phyloP scores from a whole-genome alignment of 2,888 invertebrate genomes.

The Dynastes maya region DNA sequence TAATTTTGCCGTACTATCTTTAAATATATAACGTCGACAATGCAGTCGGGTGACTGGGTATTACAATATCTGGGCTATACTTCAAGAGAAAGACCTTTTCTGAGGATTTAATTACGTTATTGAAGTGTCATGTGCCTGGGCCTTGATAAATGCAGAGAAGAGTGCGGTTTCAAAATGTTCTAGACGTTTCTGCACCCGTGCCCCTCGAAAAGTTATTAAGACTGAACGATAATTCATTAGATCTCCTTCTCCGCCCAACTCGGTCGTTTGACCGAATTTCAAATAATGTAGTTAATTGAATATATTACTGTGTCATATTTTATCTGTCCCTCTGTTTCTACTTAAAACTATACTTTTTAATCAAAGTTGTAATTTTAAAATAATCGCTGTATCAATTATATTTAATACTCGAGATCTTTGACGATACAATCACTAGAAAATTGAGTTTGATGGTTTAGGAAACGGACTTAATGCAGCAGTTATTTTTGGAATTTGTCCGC shows the following conservation, averaged over 20 bases:
- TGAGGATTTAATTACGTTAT: slow-evolving; percentile 71
- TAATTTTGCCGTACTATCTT: slow-evolving; percentile 57
- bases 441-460: no score
- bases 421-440: no score
- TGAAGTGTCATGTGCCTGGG: slow-evolving; percentile 70
- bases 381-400: no score
- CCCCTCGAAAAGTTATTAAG: slow-evolving; percentile 65
- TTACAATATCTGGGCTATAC: slow-evolving; percentile 69
- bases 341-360: neutral
- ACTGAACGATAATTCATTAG: slow-evolving; percentile 65
- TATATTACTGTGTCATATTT: slow-evolving; percentile 48
- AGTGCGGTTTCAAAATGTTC: slow-evolving; percentile 63
- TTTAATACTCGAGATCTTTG: no score
- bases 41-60: slow-evolving; percentile 61
- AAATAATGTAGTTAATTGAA: slow-evolving; percentile 45
- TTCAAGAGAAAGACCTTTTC: slow-evolving; percentile 68
- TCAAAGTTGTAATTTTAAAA: neutral
- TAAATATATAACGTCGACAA: slow-evolving; percentile 65
- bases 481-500: no score
- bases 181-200: slow-evolving; percentile 63
- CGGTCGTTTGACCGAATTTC: slow-evolving; percentile 50
- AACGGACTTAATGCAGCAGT: no score
- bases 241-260: slow-evolving; percentile 22
- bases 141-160: slow-evolving; percentile 69
- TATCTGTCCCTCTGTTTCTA: slow-evolving; percentile 21